phyloP scores from a whole-genome alignment of 2,113 vertebrate species.

The Rhynchomys soricoides region DNA sequence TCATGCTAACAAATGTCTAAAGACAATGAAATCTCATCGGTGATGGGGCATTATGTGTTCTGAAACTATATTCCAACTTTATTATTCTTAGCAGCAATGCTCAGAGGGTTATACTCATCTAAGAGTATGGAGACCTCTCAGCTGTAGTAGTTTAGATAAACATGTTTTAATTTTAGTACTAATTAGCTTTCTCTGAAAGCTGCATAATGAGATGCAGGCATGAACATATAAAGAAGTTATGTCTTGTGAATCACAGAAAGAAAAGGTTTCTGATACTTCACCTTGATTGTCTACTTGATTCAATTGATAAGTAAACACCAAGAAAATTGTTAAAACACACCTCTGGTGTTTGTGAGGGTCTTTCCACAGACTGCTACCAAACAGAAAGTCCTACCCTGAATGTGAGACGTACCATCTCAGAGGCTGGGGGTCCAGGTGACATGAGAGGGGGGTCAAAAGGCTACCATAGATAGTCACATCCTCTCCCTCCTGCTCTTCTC shows the following conservation, averaged over 20 bases:
- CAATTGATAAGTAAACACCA: too few species aligned
- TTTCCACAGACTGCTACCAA: background rate
- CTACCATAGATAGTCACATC: background rate
- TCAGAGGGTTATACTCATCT: slow-evolving; percentile 2
- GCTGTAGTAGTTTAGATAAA: background rate
- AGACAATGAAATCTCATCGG: background rate
- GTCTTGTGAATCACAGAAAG: background rate
- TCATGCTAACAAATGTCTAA: background rate
- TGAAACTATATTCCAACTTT: background rate
- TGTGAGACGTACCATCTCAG: background rate
- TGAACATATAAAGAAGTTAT: background rate
- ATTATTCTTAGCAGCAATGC: background rate
- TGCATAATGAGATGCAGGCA: background rate
- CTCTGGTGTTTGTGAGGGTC: background rate
- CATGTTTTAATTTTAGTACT: slow-evolving; percentile 10
- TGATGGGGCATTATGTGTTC: background rate
- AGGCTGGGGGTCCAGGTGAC: too few species aligned
- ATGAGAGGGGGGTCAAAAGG: background rate
- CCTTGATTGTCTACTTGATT: background rate
- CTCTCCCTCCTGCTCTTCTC: background rate
- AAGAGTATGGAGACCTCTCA: background rate
- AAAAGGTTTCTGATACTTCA: background rate
- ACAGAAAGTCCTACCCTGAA: background rate
- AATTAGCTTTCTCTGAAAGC: background rate
- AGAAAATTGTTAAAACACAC: background rate